Evolutionary conservation across 2,797 vertebrate genomes (phyloP), one percentile per base, ranked within the genome.

Genomic region (Macrochelys suwanniensis): DNA sequence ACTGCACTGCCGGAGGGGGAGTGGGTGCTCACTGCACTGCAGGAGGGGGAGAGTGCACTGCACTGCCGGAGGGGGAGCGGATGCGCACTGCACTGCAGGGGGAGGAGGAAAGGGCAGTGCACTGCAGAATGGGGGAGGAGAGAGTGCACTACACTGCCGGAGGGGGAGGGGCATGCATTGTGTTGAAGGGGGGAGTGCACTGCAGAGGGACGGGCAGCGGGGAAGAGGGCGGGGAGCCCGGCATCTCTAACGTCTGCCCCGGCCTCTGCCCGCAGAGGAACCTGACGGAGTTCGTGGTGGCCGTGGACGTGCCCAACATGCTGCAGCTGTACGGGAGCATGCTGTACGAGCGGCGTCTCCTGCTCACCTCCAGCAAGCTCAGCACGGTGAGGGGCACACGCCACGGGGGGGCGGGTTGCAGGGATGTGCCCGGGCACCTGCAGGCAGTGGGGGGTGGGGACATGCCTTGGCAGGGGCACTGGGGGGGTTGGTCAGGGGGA

Each of bases 231-330:
- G 16, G 17, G 31, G 28, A 31, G 26, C 26, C 1, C 33, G 25
- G 4, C 37, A 2, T n/a, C 45, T n/a, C 50, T 11, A 47, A n/a
- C 28, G 3, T 28, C 80, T 93, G 74, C 47, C 13, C 76, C 15
- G 61, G 37, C 85, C 87, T 85, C 83, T 78, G 42, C 15, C 53
- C 37, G 49, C 97, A 99, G 99, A 99, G 99, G 97, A 99, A 99
- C 97, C 96, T 99, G 82, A 99, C 99, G 0, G 99, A 99, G 97
- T 97, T 99, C 93, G 98, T 99, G 79, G 99, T 99, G 53, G 99
- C 99, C 0, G 98, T 99, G 45, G 99, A 99, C 0, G 98, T 98
- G 84, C 98, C 98, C 53, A 99, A 99, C 94, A 98, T 99, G 88
- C 96, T 99, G 51, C 98, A 98, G 89, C 97, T 99, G 31, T 99